These are phyloP conservation scores for Melangyna quadrimaculata DNA, from an alignment of 2,888 invertebrate species.

Conservation along the genomic window DNA sequence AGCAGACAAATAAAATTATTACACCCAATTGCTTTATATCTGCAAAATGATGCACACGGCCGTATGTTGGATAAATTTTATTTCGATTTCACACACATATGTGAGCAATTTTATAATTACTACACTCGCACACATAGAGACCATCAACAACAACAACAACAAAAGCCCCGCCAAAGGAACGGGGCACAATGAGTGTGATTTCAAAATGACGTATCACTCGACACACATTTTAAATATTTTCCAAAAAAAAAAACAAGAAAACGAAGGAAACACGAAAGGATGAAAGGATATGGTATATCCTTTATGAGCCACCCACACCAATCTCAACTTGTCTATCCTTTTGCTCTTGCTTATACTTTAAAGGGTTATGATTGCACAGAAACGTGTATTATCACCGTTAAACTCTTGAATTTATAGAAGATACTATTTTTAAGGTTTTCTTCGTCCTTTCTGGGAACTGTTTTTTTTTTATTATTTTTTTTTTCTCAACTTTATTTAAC, in stretches of 20 bases:
- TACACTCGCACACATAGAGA: background rate
- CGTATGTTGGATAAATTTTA: slow-evolving; percentile 17
- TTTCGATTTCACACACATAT: slow-evolving; percentile 35
- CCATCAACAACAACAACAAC: background rate
- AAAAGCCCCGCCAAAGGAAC: background rate
- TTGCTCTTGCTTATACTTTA: slow-evolving; percentile 12
- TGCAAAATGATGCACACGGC: slow-evolving; percentile 45
- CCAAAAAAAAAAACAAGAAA: slow-evolving; percentile 12
- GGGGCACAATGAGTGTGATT: slow-evolving; percentile 27
- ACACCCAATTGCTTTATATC: slow-evolving; percentile 50
- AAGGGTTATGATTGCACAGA: slow-evolving; percentile 39
- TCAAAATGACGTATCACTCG: slow-evolving; percentile 66
- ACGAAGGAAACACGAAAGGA: slow-evolving; percentile 23
- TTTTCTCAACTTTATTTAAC: slow-evolving; percentile 59
- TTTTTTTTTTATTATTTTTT: background rate
- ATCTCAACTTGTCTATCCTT: slow-evolving; percentile 31
- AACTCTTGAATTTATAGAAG: slow-evolving; percentile 21
- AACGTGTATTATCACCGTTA: slow-evolving; percentile 40
- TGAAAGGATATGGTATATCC: slow-evolving; percentile 41
- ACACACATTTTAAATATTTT: slow-evolving; percentile 60
- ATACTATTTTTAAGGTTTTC: slow-evolving; percentile 16
- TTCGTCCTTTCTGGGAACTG: slow-evolving; percentile 38
- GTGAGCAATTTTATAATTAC: background rate
- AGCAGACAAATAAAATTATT: background rate
- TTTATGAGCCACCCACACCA: slow-evolving; percentile 18